These are phyloP conservation scores for Lepidochitona cinerea DNA, from an alignment of 2,888 invertebrate genomes.

Conservation along the genomic window DNA sequence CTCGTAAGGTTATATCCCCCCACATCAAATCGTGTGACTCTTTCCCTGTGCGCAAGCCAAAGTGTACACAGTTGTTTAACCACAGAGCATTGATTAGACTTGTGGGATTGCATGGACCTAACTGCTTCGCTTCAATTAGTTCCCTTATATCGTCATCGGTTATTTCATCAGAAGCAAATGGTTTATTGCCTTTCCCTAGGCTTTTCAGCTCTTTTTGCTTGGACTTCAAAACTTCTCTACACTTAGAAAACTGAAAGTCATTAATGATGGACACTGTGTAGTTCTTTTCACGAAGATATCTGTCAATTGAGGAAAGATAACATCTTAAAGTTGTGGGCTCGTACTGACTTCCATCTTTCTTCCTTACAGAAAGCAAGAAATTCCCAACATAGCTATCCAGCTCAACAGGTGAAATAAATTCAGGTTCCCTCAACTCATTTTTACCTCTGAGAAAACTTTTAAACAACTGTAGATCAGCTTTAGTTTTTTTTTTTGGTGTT, in stretches of 20 bases:
- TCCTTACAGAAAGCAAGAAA: background rate
- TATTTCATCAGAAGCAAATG: background rate
- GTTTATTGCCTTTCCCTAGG: background rate
- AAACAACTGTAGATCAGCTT: background rate
- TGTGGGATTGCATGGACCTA: background rate
- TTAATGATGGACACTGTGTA: background rate
- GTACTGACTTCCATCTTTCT: background rate
- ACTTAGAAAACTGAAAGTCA: background rate
- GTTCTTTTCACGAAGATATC: background rate
- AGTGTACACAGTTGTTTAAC: background rate
- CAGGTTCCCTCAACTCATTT: background rate
- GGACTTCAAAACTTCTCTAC: background rate
- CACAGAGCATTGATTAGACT: slow-evolving; percentile 2
- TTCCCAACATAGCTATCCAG: background rate
- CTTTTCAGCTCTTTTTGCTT: background rate
- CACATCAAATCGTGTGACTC: background rate
- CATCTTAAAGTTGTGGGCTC: background rate
- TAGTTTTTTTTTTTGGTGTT: background rate
- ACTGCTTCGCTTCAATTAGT: background rate
- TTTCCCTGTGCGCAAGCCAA: slow-evolving; percentile 5
- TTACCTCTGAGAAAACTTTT: background rate
- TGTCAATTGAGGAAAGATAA: background rate
- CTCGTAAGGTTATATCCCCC: background rate
- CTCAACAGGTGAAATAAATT: background rate
- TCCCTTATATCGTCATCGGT: slow-evolving; percentile 3